phyloP scores from a whole-genome alignment of 92 coral and sea anemone species.

The Phenganax subtilis region DNA sequence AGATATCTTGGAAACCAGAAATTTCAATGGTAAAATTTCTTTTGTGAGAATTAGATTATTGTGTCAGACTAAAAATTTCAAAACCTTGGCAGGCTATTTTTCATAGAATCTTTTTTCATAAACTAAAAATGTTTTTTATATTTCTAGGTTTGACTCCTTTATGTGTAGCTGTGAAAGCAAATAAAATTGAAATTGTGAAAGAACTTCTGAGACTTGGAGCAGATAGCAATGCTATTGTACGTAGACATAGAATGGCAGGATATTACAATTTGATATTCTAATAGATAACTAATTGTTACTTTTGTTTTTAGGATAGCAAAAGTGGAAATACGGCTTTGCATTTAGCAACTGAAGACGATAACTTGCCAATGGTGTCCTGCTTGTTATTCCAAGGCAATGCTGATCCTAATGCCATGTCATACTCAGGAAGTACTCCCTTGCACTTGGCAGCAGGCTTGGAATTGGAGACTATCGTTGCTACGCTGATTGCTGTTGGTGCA shows the following conservation, averaged over 20 bases:
- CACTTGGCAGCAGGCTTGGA: conserved; percentile 94
- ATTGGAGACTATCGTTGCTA: conserved; percentile 57
- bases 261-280: background rate
- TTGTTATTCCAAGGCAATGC: conserved; percentile 71
- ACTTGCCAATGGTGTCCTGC: conserved; percentile 60
- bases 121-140: background rate
- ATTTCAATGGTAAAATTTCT: conserved; percentile 62
- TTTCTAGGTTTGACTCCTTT: conserved; percentile 73
- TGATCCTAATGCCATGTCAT: conserved; percentile 60
- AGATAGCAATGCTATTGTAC: conserved; percentile 66
- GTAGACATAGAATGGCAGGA: background rate
- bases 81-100: too few species aligned
- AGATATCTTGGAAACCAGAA: conserved; percentile 60
- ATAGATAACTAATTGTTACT: background rate
- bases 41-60: background rate
- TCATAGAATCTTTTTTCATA: too few species aligned
- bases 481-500: conserved; percentile 83
- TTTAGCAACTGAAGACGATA: conserved; percentile 72
- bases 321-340: conserved; percentile 93
- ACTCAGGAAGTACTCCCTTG: conserved; percentile 73
- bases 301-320: conserved; percentile 64
- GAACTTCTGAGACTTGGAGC: conserved; percentile 69
- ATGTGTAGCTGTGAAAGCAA: conserved; percentile 61
- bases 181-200: conserved; percentile 49
- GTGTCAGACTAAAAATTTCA: background rate